Evolutionary conservation across 2,797 vertebrate species (phyloP), one percentile per base, ranked within the genome.

Genomic region (Myotis vivesi): DNA sequence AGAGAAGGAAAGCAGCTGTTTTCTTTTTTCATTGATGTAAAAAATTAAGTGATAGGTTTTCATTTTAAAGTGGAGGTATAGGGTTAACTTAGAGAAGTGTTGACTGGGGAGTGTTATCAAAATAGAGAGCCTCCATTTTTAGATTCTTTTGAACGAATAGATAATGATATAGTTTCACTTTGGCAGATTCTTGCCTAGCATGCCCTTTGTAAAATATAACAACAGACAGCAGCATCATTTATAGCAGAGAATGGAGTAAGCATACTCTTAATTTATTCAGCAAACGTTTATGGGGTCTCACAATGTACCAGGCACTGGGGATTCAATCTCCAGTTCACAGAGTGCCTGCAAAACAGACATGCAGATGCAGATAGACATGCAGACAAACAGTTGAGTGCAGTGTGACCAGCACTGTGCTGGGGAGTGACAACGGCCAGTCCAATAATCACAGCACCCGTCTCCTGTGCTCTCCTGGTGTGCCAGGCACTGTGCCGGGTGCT

Each of bases 41-140:
- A 94, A 84, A 76, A 59, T 79, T 79, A 94, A 87, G 17, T 38
- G 77, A 81, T 69, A 88, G 55, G 64, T 5, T 89, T 83, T 91
- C 44, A 64, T 77, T 93, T 86, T 77, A 68, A 93, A 93, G 16
- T 44, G 20, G 68, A 79, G 8, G 2, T 53, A 13, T 83, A 22
- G 68, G 46, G 92, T 84, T 91, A 71, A 89, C 51, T 96, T 86
- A 68, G 20, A 76, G 53, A 94, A 89, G 41, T 41, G 0, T 28
- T 90, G 22, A 36, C 20, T 57, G n/a, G 17, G 89, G 53, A 66
- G 57, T 84, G 15, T 83, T 87, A 49, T 0, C 8, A 41, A 85
- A 81, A 11, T 66, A 13, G 28, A 81, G 33, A 84, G 44, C 87
- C 8, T 81, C 25, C 33, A 76, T 55, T 86, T 72, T 38, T 68